A percentile compares a stretch with the other conserved stretches of the same genome.
These are phyloP conservation scores for Atta colombica DNA, from an alignment of 1,140 invertebrate genomes.

Conservation along the genomic window DNA sequence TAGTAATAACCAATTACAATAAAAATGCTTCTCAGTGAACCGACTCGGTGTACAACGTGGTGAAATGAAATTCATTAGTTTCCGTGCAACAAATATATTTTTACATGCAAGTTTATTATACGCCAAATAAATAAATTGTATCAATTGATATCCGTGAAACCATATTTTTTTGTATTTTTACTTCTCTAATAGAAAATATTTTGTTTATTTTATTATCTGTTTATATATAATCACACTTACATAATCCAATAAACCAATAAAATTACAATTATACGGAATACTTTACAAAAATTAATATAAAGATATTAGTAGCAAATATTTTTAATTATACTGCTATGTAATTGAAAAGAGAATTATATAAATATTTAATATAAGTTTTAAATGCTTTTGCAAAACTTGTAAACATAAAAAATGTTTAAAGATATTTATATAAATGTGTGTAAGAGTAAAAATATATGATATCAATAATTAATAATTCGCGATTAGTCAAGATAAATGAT, in stretches of 20 bases:
- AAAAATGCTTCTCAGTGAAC: slow-evolving; percentile 35
- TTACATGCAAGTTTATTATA: slow-evolving; percentile 27
- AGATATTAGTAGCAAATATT: background rate
- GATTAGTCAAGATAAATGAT: slow-evolving; percentile 49
- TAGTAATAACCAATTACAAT: slow-evolving; percentile 55
- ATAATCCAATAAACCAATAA: background rate
- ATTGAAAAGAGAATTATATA: background rate
- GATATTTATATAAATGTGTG: background rate
- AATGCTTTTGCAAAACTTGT: background rate
- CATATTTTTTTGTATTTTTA: slow-evolving; percentile 27
- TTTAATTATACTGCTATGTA: background rate
- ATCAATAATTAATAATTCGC: slow-evolving; percentile 29
- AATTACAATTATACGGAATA: background rate
- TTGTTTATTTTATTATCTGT: slow-evolving; percentile 47
- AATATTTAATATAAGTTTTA: background rate
- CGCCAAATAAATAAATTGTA: slow-evolving; percentile 42
- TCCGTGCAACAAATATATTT: slow-evolving; percentile 48
- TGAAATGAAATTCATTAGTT: slow-evolving; percentile 57
- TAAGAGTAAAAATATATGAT: slow-evolving; percentile 6
- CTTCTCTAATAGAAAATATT: slow-evolving; percentile 15
- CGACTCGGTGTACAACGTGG: background rate
- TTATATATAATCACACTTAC: background rate
- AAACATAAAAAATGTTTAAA: background rate
- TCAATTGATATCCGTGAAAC: background rate
- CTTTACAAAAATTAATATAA: background rate